A percentile compares a stretch with the other conserved stretches of the same genome.
phyloP scores from a whole-genome alignment of 1,140 invertebrate species.

The Araneus ventricosus region DNA sequence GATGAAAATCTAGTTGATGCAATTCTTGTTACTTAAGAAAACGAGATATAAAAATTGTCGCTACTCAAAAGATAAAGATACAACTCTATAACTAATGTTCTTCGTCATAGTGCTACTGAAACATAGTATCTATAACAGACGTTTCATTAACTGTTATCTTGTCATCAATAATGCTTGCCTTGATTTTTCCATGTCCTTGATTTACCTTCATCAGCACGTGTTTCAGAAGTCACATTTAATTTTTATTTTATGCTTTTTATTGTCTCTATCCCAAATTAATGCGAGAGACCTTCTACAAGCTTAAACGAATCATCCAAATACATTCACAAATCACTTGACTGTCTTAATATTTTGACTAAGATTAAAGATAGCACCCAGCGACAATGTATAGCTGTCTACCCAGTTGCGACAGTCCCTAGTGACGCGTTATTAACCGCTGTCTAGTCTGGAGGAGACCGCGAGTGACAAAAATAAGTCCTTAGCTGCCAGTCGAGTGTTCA shows the following conservation, averaged over 20 bases:
- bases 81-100: no score
- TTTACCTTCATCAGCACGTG: background rate
- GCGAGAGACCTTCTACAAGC: background rate
- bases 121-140: no score
- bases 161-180: no score
- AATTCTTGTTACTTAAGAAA: no score
- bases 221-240: background rate
- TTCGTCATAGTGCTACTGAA: no score
- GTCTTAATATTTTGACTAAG: slow-evolving; percentile 21
- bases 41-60: no score
- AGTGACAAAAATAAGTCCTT: slow-evolving; percentile 44
- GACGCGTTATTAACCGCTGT: background rate
- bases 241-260: background rate
- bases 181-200: background rate
- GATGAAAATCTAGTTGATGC: no score
- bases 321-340: background rate
- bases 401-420: background rate
- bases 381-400: background rate
- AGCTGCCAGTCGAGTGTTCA: slow-evolving; percentile 36
- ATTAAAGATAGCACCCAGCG: background rate
- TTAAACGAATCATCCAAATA: background rate
- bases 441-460: background rate
- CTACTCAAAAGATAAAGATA: no score
- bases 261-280: background rate
- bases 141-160: no score